Percentiles rank a stretch among this genome's conserved stretches.
Evolutionary conservation across 2,888 invertebrate genomes (phyloP).

Genomic region (Noctua comes): DNA sequence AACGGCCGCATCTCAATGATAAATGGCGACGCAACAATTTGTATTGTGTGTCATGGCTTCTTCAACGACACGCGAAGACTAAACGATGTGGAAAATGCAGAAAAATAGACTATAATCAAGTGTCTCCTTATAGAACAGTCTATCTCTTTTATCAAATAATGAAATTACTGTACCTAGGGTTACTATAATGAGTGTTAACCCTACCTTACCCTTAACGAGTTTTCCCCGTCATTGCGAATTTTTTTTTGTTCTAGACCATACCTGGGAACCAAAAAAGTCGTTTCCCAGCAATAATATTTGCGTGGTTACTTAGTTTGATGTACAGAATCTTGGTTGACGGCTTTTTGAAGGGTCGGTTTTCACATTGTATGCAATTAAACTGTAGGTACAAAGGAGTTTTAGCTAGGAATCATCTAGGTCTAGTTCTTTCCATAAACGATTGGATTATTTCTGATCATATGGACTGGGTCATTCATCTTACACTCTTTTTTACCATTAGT

Average conservation of each 20-base stretch:
- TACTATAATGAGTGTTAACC: no score
- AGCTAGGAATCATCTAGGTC: neutral
- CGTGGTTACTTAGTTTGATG: no score
- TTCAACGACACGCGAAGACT: slow-evolving; percentile 44
- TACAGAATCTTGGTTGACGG: no score
- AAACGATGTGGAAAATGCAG: neutral
- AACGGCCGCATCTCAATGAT: slow-evolving; percentile 44
- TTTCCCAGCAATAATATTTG: no score
- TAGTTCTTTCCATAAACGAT: neutral
- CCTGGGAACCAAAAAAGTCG: no score
- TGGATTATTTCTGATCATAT: neutral
- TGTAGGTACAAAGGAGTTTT: neutral
- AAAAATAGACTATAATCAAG: neutral
- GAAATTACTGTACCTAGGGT: no score
- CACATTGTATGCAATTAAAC: no score
- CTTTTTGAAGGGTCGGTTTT: no score
- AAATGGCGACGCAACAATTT: slow-evolving; percentile 32
- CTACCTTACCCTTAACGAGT: no score
- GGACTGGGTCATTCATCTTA: neutral
- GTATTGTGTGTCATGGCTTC: slow-evolving; percentile 59
- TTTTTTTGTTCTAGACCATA: no score
- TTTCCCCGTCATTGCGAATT: no score
- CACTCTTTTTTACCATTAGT: no score
- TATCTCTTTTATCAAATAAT: neutral
- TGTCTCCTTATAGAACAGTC: neutral